Evolutionary conservation across 2,113 vertebrate species (phyloP).

Genomic region (Psilopogon haemacephalus): DNA sequence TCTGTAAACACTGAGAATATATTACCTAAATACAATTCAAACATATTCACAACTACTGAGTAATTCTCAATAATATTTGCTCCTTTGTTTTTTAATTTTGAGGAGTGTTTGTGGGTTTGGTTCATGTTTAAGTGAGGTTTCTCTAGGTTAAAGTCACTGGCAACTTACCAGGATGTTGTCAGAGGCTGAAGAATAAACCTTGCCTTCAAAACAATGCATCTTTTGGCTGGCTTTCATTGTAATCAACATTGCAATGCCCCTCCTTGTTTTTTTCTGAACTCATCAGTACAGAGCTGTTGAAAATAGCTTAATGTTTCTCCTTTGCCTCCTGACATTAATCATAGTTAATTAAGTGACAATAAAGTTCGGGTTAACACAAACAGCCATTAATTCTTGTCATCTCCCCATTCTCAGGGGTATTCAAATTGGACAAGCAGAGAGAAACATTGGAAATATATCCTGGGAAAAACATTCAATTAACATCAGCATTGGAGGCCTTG

Average conservation of each 20-base stretch:
- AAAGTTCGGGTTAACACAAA: constrained; percentile 9
- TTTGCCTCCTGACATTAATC: constrained; percentile 47
- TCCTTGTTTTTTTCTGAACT: background rate
- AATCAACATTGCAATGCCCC: background rate
- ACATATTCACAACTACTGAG: background rate
- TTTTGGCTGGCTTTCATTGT: background rate
- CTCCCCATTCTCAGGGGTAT: background rate
- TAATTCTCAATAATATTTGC: background rate
- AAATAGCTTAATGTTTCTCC: constrained; percentile 30
- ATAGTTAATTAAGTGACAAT: constrained; percentile 46
- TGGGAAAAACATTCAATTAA: constrained; percentile 10
- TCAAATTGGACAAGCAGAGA: background rate
- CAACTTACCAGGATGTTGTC: background rate
- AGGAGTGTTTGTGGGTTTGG: background rate
- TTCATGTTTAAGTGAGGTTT: background rate
- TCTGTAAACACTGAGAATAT: background rate
- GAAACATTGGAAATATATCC: constrained; percentile 17
- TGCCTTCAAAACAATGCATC: background rate
- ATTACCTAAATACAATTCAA: background rate
- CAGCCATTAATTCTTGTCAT: constrained; percentile 48
- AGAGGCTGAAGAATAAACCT: background rate
- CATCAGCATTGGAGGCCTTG: background rate
- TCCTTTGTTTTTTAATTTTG: background rate
- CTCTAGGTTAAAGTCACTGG: background rate
- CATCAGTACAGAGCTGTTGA: constrained; percentile 40